Base-by-base conservation (phyloP, 2,113 vertebrate genomes). In the Pristiophorus japonicus region DNA sequence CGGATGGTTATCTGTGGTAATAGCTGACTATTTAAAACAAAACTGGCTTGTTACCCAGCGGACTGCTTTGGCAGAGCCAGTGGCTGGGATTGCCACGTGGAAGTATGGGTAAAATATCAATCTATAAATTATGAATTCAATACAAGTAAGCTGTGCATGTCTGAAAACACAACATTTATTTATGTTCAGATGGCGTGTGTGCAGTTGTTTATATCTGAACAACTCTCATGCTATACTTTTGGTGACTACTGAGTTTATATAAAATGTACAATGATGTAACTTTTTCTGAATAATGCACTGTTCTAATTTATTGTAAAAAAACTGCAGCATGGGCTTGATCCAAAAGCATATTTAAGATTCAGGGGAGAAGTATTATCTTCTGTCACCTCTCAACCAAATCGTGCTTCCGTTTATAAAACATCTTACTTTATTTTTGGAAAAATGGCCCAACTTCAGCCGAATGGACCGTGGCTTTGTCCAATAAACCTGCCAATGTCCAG, bases 111-210 rank as follows among this genome's bases (percentile, higher is more conserved):
- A 70, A 94, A 66, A 94, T 67, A 67, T 24, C 63, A 94, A 94
- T 94, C 92, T 67, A 45, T 67, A 42, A 91, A 92, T 92, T 63
- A 92, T 92, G 88, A 63, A 92, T 92, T 92, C 88, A 65, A 92
- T 59, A 65, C 34, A 63, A 92, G 30, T 67, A 51, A 90, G 51
- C 87, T 90, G 85, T 94, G 93, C 93, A 94, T 94, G 93, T 94
- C 66, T 70, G 93, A 94, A 70, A 70, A 73, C 63, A 6, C 63
- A 94, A 94, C 63, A 94, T 67, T 5, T 94, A 94, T 45, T n/a
- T 90, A 90, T 51, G 38, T 45, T 27, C 66, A 73, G 24, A 94
- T 16, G 66, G 42, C 24, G 24, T 70, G 11, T 6, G 3, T 47
- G 24, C 11, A 24, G 45, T n/a, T 67, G 65, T 70, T 45, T 67